Percentiles rank a stretch among this genome's conserved stretches.
Evolutionary conservation across 92 coral and sea anemone genomes (phyloP).

Genomic region (Palythoa caribaeorum): DNA sequence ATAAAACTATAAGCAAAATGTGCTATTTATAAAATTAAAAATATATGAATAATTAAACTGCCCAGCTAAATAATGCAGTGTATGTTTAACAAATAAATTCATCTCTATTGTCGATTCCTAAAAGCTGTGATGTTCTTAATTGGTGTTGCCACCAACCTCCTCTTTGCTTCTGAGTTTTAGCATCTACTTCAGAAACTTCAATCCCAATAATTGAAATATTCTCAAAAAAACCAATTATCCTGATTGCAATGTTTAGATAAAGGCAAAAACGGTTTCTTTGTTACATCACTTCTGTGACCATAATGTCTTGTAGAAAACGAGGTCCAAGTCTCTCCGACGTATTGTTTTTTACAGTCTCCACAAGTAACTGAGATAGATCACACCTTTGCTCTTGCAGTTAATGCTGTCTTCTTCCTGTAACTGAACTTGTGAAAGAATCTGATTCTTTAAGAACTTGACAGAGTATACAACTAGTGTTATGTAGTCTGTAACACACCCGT

Average conservation of each 20-base stretch:
- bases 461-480: conserved; percentile 32
- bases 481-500: conserved; percentile 38
- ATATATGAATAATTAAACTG: too few species aligned
- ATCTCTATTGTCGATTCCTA: background rate
- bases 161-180: conserved; percentile 5
- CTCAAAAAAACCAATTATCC: conserved; percentile 39
- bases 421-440: conserved; percentile 37
- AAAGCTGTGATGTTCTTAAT: too few species aligned
- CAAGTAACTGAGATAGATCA: conserved; percentile 46
- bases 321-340: conserved; percentile 38
- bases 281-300: conserved; percentile 22
- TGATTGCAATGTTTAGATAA: conserved; percentile 40
- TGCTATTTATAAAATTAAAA: too few species aligned
- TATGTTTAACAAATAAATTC: conserved; percentile 1
- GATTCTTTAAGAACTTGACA: conserved; percentile 46
- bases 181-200: conserved; percentile 21
- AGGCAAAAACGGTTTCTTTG: conserved; percentile 5
- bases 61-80: too few species aligned
- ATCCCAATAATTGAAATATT: conserved; percentile 32
- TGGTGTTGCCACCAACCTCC: conserved; percentile 1
- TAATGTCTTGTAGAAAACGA: conserved; percentile 34
- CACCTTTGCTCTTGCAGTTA: conserved; percentile 44
- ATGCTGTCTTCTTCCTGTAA: conserved; percentile 38
- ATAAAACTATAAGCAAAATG: too few species aligned
- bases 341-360: conserved; percentile 49